Conservation (phyloP, 2,797 vertebrate genomes). For the Artibeus jamaicensis region DNA sequence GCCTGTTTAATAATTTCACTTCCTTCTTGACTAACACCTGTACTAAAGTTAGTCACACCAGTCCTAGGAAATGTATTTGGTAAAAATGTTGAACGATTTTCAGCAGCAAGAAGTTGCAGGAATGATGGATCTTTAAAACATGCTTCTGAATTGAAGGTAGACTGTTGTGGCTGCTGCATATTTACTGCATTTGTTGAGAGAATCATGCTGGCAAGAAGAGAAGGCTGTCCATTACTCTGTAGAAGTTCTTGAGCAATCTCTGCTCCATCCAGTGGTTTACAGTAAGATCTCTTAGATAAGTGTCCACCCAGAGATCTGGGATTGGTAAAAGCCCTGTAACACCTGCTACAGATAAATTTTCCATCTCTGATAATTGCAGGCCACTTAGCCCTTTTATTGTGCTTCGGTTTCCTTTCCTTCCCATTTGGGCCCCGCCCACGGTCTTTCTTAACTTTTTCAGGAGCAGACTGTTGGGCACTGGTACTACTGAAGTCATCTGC, state of each 20-base stretch:
- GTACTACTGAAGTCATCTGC: slow-evolving; percentile 79
- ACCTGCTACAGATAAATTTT: slow-evolving; percentile 95
- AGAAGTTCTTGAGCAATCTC: slow-evolving; percentile 88
- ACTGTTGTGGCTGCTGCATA: slow-evolving; percentile 81
- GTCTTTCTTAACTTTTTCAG: slow-evolving; percentile 81
- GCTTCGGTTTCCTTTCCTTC: slow-evolving; percentile 86
- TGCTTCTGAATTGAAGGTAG: slow-evolving; percentile 82
- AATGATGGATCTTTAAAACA: slow-evolving; percentile 87
- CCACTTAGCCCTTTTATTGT: slow-evolving; percentile 92
- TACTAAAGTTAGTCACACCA: slow-evolving; percentile 79
- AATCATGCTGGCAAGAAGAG: slow-evolving; percentile 92
- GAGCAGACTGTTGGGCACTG: slow-evolving; percentile 70
- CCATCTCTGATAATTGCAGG: slow-evolving; percentile 95
- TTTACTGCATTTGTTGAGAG: slow-evolving; percentile 90
- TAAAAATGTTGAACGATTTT: slow-evolving; percentile 84
- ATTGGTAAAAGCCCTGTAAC: slow-evolving; percentile 93
- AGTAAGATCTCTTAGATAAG: slow-evolving; percentile 92
- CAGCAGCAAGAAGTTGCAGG: slow-evolving; percentile 83
- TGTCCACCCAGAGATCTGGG: slow-evolving; percentile 97
- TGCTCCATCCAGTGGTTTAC: slow-evolving; percentile 91
- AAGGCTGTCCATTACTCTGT: slow-evolving; percentile 85
- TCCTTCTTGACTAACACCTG: slow-evolving; percentile 82
- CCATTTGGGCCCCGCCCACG: slow-evolving; percentile 75
- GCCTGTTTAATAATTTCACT: slow-evolving; percentile 90
- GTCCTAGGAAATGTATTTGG: slow-evolving; percentile 86